These are phyloP conservation scores for Penaeus chinensis DNA, from an alignment of 1,140 invertebrate species.

Conservation along the genomic window DNA sequence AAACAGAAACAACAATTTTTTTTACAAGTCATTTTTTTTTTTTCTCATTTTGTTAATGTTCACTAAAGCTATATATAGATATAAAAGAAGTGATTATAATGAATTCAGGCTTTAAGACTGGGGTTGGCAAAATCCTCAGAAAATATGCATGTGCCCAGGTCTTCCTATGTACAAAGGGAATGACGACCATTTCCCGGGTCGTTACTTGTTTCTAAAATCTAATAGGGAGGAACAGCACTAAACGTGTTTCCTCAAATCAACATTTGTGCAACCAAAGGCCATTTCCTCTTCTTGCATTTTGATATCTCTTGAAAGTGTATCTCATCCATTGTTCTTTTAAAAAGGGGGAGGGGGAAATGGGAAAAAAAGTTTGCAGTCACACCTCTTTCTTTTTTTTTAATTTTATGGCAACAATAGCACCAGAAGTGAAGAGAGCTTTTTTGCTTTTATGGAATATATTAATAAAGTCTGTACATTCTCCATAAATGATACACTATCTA, in stretches of 20 bases:
- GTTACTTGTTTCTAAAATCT: background rate
- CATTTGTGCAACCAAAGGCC: slow-evolving; percentile 57
- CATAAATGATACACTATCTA: slow-evolving; percentile 46
- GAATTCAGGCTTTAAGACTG: slow-evolving; percentile 40
- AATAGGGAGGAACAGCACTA: background rate
- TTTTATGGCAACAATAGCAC: slow-evolving; percentile 59
- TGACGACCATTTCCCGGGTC: background rate
- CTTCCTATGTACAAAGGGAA: slow-evolving; percentile 27
- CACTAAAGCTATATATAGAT: too few species aligned
- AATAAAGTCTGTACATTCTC: slow-evolving; percentile 35
- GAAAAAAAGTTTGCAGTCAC: background rate
- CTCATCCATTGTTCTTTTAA: slow-evolving; percentile 31
- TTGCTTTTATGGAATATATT: slow-evolving; percentile 33
- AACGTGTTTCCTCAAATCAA: slow-evolving; percentile 13
- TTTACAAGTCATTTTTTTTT: background rate
- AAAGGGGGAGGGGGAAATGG: background rate
- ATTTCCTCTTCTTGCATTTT: slow-evolving; percentile 45
- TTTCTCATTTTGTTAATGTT: too few species aligned
- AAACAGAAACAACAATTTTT: slow-evolving; percentile 5
- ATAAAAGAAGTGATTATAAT: slow-evolving; percentile 6
- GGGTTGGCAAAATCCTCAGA: slow-evolving; percentile 45
- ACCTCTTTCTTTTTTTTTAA: slow-evolving; percentile 23
- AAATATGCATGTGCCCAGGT: slow-evolving; percentile 30
- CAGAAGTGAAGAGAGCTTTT: slow-evolving; percentile 58
- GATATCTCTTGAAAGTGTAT: slow-evolving; percentile 39